phyloP scores from a whole-genome alignment of 2,888 invertebrate species.

The Alitta virens region DNA sequence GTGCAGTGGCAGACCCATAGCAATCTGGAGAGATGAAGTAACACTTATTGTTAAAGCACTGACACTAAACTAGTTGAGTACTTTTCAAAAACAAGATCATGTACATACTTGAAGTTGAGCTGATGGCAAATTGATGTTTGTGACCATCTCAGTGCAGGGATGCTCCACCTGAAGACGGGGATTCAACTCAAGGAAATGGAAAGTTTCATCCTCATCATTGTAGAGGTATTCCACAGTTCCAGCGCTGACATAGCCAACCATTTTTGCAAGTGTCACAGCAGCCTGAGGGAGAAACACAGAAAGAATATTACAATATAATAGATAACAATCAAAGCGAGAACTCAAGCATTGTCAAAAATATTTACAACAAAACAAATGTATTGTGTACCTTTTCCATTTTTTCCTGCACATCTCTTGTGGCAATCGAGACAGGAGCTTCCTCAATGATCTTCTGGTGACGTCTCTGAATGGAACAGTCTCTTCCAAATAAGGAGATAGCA shows the following conservation, averaged over 20 bases:
- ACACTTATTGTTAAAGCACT: neutral
- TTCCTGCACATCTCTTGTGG: conserved; percentile 83
- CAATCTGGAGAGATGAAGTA: conserved; percentile 65
- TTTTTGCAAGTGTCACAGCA: conserved; percentile 93
- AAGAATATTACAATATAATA: too few species aligned
- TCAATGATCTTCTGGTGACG: conserved; percentile 99
- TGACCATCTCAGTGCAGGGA: conserved; percentile 99
- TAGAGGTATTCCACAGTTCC: conserved; percentile 99
- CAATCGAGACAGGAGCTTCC: conserved; percentile 95
- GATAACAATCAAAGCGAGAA: too few species aligned
- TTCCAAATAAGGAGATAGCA: conserved; percentile 95
- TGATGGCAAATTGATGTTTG: conserved; percentile 96
- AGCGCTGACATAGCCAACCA: conserved; percentile 94
- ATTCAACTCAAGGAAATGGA: conserved; percentile 95
- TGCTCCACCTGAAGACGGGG: conserved; percentile 94
- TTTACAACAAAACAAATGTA: too few species aligned
- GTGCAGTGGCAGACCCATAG: conserved; percentile 95
- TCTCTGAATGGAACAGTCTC: conserved; percentile 97
- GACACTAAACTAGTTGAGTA: neutral
- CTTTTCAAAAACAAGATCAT: neutral
- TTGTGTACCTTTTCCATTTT: conserved; percentile 97
- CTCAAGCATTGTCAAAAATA: too few species aligned
- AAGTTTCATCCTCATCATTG: conserved; percentile 75
- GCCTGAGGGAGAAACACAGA: conserved; percentile 65
- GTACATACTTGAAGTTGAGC: conserved; percentile 84